Percentiles rank a stretch among this genome's conserved stretches.
phyloP scores from a whole-genome alignment of 2,888 invertebrate genomes.

The Sipha maydis region DNA sequence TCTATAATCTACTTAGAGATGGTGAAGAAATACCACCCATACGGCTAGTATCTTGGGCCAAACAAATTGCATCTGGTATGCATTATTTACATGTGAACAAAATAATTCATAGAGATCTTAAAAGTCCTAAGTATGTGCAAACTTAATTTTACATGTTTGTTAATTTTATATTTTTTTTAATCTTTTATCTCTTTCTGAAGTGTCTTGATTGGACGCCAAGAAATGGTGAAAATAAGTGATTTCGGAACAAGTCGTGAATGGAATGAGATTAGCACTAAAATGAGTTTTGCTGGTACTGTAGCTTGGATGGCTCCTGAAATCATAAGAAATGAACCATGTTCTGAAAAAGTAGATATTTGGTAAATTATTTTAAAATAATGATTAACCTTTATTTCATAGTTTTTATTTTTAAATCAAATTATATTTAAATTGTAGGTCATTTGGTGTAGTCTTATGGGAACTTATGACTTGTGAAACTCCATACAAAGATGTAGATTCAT shows the following conservation, averaged over 20 bases:
- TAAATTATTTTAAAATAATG: constrained; percentile 66
- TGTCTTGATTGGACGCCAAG: constrained; percentile 83
- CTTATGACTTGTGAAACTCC: constrained; percentile 93
- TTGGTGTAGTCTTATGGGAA: constrained; percentile 98
- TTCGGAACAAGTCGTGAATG: constrained; percentile 96
- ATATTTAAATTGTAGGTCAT: constrained; percentile 73
- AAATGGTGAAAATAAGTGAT: constrained; percentile 94
- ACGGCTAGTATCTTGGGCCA: constrained; percentile 90
- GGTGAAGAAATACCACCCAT: constrained; percentile 86
- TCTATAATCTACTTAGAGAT: constrained; percentile 88
- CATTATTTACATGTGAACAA: constrained; percentile 93
- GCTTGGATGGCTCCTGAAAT: constrained; percentile 99
- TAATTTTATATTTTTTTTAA: constrained; percentile 43
- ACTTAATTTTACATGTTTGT: constrained; percentile 39
- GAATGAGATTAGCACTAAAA: constrained; percentile 93
- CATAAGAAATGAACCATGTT: constrained; percentile 94
- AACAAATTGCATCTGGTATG: constrained; percentile 97
- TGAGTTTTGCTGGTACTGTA: constrained; percentile 98
- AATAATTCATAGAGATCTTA: constrained; percentile 97
- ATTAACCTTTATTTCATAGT: not conserved
- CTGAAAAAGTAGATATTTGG: constrained; percentile 98
- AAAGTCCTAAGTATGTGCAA: constrained; percentile 93
- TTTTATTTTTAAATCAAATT: not conserved
- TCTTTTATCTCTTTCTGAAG: constrained; percentile 70
- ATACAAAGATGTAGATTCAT: constrained; percentile 93